phyloP scores from a whole-genome alignment of 2,113 vertebrate genomes.

The Xyliphius kryptos region DNA sequence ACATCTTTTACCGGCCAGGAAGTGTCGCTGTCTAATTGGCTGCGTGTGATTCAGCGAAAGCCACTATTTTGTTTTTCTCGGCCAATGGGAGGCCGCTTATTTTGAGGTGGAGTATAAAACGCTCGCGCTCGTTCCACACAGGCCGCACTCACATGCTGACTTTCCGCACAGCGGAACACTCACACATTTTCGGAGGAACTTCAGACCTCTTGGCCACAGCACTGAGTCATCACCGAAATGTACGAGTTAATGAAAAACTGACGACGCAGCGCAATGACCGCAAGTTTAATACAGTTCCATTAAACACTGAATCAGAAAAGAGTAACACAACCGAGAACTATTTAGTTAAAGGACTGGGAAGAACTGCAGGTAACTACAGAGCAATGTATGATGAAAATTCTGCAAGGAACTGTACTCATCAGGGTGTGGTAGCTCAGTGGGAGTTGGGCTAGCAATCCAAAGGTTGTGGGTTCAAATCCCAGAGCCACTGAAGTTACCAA shows the following conservation, averaged over 20 bases:
- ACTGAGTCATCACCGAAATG: slow-evolving; percentile 10
- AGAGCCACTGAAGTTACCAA: no score
- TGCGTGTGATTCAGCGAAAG: slow-evolving; percentile 71
- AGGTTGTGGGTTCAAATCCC: no score
- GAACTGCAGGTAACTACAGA: no score
- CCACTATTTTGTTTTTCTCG: slow-evolving; percentile 26
- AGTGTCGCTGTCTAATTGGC: slow-evolving; percentile 78
- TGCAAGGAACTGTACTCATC: no score
- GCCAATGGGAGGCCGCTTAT: slow-evolving; percentile 82
- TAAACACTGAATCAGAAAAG: no score
- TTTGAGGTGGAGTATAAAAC: slow-evolving; percentile 91
- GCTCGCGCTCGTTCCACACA: slow-evolving; percentile 25
- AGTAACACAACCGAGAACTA: no score
- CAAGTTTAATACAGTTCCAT: neutral
- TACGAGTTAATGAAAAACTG: neutral
- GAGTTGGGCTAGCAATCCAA: no score
- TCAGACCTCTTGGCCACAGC: neutral
- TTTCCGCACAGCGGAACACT: slow-evolving; percentile 12
- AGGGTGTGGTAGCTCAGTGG: no score
- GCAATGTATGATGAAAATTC: no score
- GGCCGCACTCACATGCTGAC: neutral
- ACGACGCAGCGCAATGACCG: neutral
- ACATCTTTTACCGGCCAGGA: slow-evolving; percentile 87
- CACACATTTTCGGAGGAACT: slow-evolving; percentile 15
- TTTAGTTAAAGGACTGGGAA: no score